Evolutionary conservation across 2,797 vertebrate species (phyloP).

Genomic region (Silurus aristotelis): DNA sequence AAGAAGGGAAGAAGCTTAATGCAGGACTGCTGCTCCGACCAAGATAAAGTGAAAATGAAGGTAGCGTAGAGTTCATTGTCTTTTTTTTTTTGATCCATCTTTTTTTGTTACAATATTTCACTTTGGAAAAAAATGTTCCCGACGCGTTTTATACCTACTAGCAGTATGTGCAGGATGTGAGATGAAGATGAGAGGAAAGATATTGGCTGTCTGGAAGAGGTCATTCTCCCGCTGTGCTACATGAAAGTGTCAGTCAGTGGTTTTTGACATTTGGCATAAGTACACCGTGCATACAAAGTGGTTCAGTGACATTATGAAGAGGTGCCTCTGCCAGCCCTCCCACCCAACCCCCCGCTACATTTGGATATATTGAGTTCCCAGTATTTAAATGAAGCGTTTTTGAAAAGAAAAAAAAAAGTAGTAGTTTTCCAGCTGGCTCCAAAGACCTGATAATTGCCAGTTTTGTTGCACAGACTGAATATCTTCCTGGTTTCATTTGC

Average conservation of each 20-base stretch:
- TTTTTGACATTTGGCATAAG: constrained; percentile 34
- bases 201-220: background rate
- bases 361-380: constrained; percentile 9
- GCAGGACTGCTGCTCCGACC: background rate
- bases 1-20: background rate
- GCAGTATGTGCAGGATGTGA: background rate
- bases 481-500: constrained; percentile 23
- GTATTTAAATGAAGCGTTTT: constrained; percentile 33
- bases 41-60: background rate
- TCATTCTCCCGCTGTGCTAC: constrained; percentile 23
- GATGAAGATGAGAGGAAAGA: constrained; percentile 16
- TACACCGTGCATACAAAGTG: constrained; percentile 27
- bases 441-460: constrained; percentile 42
- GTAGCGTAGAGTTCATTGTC: background rate
- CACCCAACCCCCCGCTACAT: background rate
- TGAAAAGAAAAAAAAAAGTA: background rate
- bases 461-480: constrained; percentile 35
- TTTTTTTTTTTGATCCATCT: background rate
- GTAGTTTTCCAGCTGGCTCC: constrained; percentile 18
- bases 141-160: background rate
- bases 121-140: background rate
- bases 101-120: background rate
- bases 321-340: background rate
- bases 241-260: constrained; percentile 36
- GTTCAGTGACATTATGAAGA: constrained; percentile 32